Evolutionary conservation across 1,140 invertebrate species (phyloP).

Genomic region (Melitaea cinxia): DNA sequence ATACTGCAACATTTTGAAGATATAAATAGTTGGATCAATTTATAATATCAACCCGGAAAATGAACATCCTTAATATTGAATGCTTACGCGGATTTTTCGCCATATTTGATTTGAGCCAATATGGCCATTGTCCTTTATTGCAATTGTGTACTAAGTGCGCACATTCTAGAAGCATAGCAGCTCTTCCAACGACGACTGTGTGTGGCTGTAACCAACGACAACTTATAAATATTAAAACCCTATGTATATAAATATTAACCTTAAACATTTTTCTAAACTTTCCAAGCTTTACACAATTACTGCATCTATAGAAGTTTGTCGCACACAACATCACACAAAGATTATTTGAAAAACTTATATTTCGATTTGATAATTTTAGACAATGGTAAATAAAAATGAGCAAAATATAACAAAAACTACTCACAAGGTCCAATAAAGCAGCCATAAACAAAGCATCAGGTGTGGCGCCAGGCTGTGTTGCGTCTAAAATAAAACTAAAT

Average conservation of each 20-base stretch:
- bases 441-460: conserved; percentile 98
- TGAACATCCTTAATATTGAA: conserved; percentile 17
- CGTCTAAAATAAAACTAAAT: conserved; percentile 95
- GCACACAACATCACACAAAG: too few species aligned
- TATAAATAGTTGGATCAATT: background rate
- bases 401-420: background rate
- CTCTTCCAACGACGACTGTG: conserved; percentile 95
- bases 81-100: conserved; percentile 63
- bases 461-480: conserved; percentile 95
- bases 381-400: background rate
- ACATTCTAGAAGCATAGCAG: conserved; percentile 96
- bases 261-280: too few species aligned
- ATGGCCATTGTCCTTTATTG: conserved; percentile 98
- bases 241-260: too few species aligned
- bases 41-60: background rate
- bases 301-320: too few species aligned
- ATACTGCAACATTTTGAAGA: conserved; percentile 47
- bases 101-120: conserved; percentile 72
- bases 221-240: conserved; percentile 35
- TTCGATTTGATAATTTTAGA: too few species aligned
- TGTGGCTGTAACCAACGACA: conserved; percentile 95
- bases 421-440: conserved; percentile 96
- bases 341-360: too few species aligned
- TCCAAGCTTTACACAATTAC: too few species aligned
- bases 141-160: conserved; percentile 98